These are phyloP conservation scores for Drosophila paulistorum DNA, from an alignment of 1,140 invertebrate species.

Conservation along the genomic window DNA sequence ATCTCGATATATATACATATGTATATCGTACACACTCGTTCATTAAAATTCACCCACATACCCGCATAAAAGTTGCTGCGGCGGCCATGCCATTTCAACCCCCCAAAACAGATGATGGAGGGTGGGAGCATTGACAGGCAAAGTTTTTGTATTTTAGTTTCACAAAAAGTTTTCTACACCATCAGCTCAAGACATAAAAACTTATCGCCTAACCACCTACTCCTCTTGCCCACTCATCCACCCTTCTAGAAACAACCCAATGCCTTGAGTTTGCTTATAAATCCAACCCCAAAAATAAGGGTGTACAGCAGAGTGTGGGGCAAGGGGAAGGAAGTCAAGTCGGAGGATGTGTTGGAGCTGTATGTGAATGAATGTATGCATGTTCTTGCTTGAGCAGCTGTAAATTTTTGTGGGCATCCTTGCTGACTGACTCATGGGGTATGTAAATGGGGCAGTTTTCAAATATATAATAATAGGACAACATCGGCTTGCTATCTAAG, in stretches of 20 bases:
- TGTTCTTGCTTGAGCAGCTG: constrained; percentile 41
- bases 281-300: constrained; percentile 57
- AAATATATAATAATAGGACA: background rate
- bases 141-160: constrained; percentile 47
- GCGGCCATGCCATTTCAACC: constrained; percentile 67
- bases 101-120: constrained; percentile 15
- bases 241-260: background rate
- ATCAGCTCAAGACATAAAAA: constrained; percentile 81
- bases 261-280: constrained; percentile 50
- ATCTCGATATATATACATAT: constrained; percentile 7
- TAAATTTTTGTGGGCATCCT: constrained; percentile 24
- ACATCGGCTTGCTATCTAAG: background rate
- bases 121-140: constrained; percentile 9
- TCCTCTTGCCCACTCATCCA: constrained; percentile 17
- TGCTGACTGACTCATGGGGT: constrained; percentile 13
- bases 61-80: constrained; percentile 70
- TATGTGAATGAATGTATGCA: background rate
- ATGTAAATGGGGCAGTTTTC: background rate
- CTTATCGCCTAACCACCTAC: constrained; percentile 65
- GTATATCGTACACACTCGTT: constrained; percentile 41
- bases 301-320: constrained; percentile 18
- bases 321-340: background rate
- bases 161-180: constrained; percentile 77
- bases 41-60: constrained; percentile 57
- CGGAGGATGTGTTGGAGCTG: constrained; percentile 1